Conservation (phyloP, 2,113 vertebrate species). For the Thymallus thymallus region DNA sequence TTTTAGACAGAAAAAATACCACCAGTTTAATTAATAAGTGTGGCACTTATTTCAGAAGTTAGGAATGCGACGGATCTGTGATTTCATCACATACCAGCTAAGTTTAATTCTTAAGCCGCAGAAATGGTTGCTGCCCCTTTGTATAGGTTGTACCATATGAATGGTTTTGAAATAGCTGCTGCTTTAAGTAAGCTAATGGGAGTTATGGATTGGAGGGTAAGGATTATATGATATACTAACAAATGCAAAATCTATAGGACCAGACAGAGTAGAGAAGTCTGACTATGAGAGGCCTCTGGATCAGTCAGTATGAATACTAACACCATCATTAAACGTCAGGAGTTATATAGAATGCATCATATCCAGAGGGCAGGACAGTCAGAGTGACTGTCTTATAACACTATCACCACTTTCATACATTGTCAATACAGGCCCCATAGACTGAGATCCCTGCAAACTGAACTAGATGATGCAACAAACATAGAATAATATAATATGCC, state of each 20-base stretch:
- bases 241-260: too few relatives aligned
- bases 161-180: too few relatives aligned
- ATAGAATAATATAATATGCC: too few relatives aligned
- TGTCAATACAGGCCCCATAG: too few relatives aligned
- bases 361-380: conserved; percentile 32
- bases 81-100: not conserved
- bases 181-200: too few relatives aligned
- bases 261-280: not conserved
- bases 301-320: conserved; percentile 73
- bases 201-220: too few relatives aligned
- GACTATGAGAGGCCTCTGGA: conserved; percentile 36
- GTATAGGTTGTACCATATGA: not conserved
- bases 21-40: not conserved
- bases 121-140: not conserved
- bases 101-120: not conserved
- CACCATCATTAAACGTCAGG: conserved; percentile 40
- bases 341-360: conserved; percentile 52
- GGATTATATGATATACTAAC: too few relatives aligned
- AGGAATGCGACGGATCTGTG: not conserved
- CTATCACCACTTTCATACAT: too few relatives aligned
- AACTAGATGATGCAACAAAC: not conserved
- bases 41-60: not conserved
- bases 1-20: not conserved
- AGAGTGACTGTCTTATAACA: not conserved
- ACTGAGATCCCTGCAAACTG: too few relatives aligned